Evolutionary conservation across 2,888 invertebrate species (phyloP), one percentile per base, ranked within the genome.

Genomic region (Ichneumoninae sp.): DNA sequence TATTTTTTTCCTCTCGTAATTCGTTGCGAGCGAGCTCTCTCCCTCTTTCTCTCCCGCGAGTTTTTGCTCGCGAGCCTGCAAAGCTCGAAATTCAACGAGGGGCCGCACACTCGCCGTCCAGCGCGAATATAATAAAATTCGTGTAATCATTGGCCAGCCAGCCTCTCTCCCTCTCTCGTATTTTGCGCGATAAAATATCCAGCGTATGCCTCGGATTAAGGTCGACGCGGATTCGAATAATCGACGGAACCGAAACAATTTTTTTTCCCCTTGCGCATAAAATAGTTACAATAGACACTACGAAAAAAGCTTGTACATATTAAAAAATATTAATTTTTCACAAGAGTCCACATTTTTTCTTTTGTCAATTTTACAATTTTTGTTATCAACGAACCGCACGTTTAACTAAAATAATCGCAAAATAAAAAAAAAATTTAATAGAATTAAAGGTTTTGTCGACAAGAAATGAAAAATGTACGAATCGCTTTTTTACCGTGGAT

Each of bases 111-210:
- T 19, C 7, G 8, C 13, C 6, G 10, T 33, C 8, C 8, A 13
- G 13, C 16, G 40, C 69, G 30, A 52, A 73, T 73, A 73, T 60
- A 57, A 73, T 57, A 73, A 73, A 73, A 57, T 57, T 40, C 44
- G 57, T 57, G 36, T 73, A 60, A 73, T 36, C 71, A 73, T 73
- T 26, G 54, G 22, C 13, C 57, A 2, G 40, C 40, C 57, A 30
- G 54, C 16, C 54, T 22, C 19, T 40, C n/a, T 26, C 7, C 70
- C 10, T 3, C 44, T 22, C 57, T 26, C 33, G 30, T 63, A 63
- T 63, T 13, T 33, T 33, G 2, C 33, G 10, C 63, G 63, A 63
- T 63, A 63, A 33, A 63, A 30, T 30, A 26, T 5, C 33, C 44
- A 36, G 44, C 16, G 40, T 22, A 22, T 71, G 22, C 19, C 63